Evolutionary conservation across 1,140 invertebrate species (phyloP), one percentile per base, ranked within the genome.

Genomic region (Pseudomyrmex pallidus): DNA sequence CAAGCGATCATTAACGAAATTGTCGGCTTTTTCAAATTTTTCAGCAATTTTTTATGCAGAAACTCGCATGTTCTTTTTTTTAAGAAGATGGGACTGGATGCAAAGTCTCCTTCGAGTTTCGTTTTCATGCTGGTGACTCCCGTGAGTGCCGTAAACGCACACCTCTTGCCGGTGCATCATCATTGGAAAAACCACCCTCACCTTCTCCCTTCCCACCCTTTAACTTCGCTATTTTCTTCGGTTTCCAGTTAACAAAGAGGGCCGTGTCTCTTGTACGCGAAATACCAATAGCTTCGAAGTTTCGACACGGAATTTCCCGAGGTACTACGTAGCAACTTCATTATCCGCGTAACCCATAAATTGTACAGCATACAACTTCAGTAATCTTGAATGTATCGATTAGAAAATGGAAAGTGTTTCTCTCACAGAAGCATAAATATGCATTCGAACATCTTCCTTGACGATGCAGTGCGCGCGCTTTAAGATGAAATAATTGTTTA

Each of bases 51-150:
- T 86, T 63, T 59, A 70, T n/a, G 13, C 3, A 59, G 17, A 2
- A 20, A 50, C 12, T 76, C 22, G 12, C 17, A 17, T 59, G 35
- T 76, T 35, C 22, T 61, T 48, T 86, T 52, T 73, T 87, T 61
- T 25, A 68, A 7, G 35, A 3, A 72, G 61, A 77, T 72, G 72
- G 5, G 59, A 59, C 72, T 59, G 66, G 57, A 82, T 46, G 56
- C 7, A 17, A 13, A 25, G 76, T 72, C 70, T 78, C 48, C 67
- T 74, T 74, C 68, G 70, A 59, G 84, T 89, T 89, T 89, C 87
- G 86, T 89, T 87, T 89, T 87, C 87, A 68, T 70, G 70, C 52
- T 50, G 56, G 84, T 87, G 17, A 44, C 68, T 89, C 88, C 82
- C 88, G 15, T 48, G 77, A 50, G 87, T 56, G n/a, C 64, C 48